Evolutionary conservation across 2,888 invertebrate species (phyloP).

Genomic region (Cerceris rybyensis): DNA sequence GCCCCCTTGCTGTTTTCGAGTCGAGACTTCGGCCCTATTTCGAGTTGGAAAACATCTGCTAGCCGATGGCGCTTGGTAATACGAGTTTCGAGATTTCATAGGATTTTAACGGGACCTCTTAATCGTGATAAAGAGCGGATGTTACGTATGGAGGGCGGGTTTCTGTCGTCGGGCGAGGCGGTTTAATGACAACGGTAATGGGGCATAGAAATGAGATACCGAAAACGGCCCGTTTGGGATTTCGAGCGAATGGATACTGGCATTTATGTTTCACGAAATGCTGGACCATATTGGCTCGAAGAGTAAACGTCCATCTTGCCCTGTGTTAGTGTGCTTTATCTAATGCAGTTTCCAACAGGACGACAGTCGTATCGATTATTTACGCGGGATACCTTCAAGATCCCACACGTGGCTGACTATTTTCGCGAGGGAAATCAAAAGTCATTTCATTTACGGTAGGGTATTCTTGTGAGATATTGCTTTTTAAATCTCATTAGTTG

Average conservation of each 20-base stretch:
- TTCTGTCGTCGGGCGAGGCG: slow-evolving; percentile 21
- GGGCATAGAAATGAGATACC: slow-evolving; percentile 44
- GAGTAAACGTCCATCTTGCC: slow-evolving; percentile 47
- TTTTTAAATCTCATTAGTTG: too few relatives aligned
- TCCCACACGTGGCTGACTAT: slow-evolving; percentile 11
- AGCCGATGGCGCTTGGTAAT: slow-evolving; percentile 5
- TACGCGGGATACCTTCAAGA: slow-evolving; percentile 24
- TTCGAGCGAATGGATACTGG: slow-evolving; percentile 46
- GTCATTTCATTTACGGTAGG: too few relatives aligned
- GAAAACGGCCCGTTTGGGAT: slow-evolving; percentile 52
- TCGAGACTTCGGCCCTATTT: slow-evolving; percentile 20
- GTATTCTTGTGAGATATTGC: too few relatives aligned
- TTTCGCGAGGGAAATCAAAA: neutral
- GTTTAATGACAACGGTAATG: slow-evolving; percentile 52
- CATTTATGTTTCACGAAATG: slow-evolving; percentile 57
- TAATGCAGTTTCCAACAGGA: slow-evolving; percentile 55
- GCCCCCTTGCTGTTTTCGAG: slow-evolving; percentile 48
- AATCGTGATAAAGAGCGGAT: slow-evolving; percentile 43
- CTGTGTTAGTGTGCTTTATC: slow-evolving; percentile 32
- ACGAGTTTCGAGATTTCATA: slow-evolving; percentile 6
- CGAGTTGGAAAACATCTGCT: slow-evolving; percentile 47
- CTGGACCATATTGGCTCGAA: slow-evolving; percentile 36
- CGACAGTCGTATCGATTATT: slow-evolving; percentile 32
- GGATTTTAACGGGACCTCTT: slow-evolving; percentile 24
- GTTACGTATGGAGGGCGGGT: neutral